Base-by-base conservation (phyloP, 1,140 invertebrate species). In the Trichogramma pretiosum region DNA sequence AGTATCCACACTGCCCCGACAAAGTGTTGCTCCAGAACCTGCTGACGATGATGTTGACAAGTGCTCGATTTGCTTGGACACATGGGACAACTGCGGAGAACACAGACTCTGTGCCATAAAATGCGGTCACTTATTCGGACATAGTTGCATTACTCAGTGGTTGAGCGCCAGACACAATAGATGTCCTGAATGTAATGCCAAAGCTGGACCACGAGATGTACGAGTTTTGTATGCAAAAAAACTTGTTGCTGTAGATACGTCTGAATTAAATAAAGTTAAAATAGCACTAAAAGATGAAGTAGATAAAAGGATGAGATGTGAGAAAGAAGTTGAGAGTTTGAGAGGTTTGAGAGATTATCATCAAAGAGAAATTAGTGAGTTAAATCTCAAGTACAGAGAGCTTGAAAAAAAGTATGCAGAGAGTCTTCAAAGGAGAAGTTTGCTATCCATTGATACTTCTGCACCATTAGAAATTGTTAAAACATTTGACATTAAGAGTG, bases 111-210 rank as follows among this genome's bases (percentile, higher is more conserved):
- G 82, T 7, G 83, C 84, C 10, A 70, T 96, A 10, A 83, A 82
- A 56, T 96, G 93, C 73, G 93, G 93, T 1, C 93, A 96, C 72
- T 67, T 95, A 1, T 96, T 93, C 72, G 92, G 92, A 0, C 68
- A 82, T 7, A 77, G 76, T 36, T 96, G 93, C 64, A 87, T 95
- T 17, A 74, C 82, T 26, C 77, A 81, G 36, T 95, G 91, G 92
- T 61, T 96, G 1, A 54, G 51, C n/a, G 33, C 50, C 3, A 26
- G 56, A 13, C 43, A 49, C 46, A 52, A 36, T 40, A 68, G 76
- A 40, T 96, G 93, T 67, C 93, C 93, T 0, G 86, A 88, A 37
- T 96, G 93, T 64, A 95, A 95, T 64, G 75, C 76, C 19, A 84
- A 81, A 67, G 85, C 89, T 0, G 61, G 68, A 5, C 62, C 77